Conservation (phyloP, 2,113 vertebrate genomes). For the Channa maculata region DNA sequence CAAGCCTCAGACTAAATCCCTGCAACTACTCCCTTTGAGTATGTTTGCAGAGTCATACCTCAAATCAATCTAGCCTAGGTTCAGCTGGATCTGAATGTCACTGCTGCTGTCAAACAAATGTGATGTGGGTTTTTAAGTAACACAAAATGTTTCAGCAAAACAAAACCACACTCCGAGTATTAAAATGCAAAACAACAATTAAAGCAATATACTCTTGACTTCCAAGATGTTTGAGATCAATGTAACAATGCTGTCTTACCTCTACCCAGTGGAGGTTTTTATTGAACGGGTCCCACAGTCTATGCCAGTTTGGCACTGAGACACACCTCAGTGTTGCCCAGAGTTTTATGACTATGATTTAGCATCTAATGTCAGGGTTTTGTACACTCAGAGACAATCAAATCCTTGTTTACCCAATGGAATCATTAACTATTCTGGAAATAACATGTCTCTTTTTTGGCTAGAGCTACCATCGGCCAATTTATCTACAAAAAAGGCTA, state of each 20-base stretch:
- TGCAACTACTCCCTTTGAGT: slow-evolving; percentile 26
- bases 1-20: slow-evolving; percentile 28
- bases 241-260: slow-evolving; percentile 15
- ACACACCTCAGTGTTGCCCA: slow-evolving; percentile 32
- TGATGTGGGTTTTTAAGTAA: not conserved
- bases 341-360: slow-evolving; percentile 76
- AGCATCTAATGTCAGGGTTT: slow-evolving; percentile 77
- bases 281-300: slow-evolving; percentile 40
- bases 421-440: slow-evolving; percentile 59
- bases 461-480: slow-evolving; percentile 27
- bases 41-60: slow-evolving; percentile 20
- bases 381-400: slow-evolving; percentile 73
- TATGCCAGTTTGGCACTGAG: slow-evolving; percentile 49
- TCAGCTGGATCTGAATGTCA: slow-evolving; percentile 34
- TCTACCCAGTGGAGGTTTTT: slow-evolving; percentile 14
- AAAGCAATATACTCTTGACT: not conserved
- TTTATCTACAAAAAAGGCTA: slow-evolving; percentile 48
- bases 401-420: slow-evolving; percentile 71
- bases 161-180: too few relatives aligned
- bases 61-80: slow-evolving; percentile 28
- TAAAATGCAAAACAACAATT: not conserved
- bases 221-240: slow-evolving; percentile 9
- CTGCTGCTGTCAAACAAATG: slow-evolving; percentile 35
- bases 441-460: slow-evolving; percentile 26
- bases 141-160: not conserved